A percentile compares a stretch with the other conserved stretches of the same genome.
Evolutionary conservation across 2,797 vertebrate species (phyloP).

Genomic region (Arremon aurantiirostris): DNA sequence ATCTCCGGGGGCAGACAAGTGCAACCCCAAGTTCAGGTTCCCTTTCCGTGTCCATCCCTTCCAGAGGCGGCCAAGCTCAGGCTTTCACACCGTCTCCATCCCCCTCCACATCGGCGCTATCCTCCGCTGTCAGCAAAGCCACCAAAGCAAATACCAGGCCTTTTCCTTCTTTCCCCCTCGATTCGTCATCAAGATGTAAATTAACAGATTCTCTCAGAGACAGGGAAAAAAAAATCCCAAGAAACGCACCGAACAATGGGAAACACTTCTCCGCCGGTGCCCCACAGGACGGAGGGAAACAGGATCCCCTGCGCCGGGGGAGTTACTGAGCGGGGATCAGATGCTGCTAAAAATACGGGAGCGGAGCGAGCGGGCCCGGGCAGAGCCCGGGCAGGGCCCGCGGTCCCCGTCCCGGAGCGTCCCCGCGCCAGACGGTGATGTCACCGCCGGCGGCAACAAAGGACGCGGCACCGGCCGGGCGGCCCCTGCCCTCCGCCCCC

Average conservation of each 20-base stretch:
- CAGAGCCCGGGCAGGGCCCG: background rate
- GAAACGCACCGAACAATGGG: background rate
- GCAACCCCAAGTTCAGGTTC: background rate
- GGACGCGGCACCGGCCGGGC: conserved; percentile 43
- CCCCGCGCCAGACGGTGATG: conserved; percentile 73
- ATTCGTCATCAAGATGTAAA: background rate
- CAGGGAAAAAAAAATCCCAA: fast-evolving
- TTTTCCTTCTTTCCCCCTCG: background rate
- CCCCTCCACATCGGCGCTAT: background rate
- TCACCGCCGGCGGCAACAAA: conserved; percentile 75
- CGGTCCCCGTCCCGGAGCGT: conserved; percentile 46
- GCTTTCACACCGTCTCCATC: background rate
- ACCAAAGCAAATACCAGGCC: background rate
- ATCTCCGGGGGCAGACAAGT: background rate
- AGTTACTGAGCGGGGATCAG: background rate
- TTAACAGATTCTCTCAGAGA: background rate
- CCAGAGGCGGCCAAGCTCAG: background rate
- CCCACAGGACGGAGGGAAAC: background rate
- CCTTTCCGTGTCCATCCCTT: background rate
- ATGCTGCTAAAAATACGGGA: conserved; percentile 1
- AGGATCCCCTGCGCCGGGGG: background rate
- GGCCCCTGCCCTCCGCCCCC: background rate
- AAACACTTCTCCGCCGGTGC: background rate
- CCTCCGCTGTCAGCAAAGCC: background rate
- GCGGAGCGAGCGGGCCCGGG: background rate